phyloP scores from a whole-genome alignment of 2,113 vertebrate species.

The Vombatus ursinus region DNA sequence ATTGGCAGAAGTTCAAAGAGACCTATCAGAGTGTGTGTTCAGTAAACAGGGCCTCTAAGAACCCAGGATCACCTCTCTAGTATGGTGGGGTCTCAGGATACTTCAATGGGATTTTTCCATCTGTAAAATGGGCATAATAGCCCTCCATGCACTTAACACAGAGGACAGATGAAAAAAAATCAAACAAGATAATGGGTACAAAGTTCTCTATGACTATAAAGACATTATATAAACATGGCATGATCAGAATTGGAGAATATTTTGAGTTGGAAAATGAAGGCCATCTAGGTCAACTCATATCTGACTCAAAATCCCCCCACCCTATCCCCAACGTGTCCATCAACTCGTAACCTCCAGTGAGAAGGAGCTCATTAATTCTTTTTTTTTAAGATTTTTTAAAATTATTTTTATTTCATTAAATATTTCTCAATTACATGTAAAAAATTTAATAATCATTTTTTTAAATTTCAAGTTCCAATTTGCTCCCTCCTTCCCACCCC shows the following conservation, averaged over 20 bases:
- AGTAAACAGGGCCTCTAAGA: neutral
- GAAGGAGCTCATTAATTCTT: neutral
- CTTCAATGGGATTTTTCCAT: neutral
- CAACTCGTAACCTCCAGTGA: neutral
- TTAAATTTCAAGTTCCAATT: neutral
- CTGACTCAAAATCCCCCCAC: neutral
- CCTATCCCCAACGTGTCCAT: neutral
- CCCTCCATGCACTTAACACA: neutral
- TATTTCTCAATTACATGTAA: neutral
- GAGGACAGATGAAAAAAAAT: neutral
- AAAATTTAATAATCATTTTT: too few species aligned
- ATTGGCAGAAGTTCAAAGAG: too few species aligned
- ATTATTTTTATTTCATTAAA: neutral
- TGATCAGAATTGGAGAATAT: neutral
- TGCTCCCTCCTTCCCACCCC: neutral
- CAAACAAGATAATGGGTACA: neutral
- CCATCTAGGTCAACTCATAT: neutral
- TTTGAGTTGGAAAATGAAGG: neutral
- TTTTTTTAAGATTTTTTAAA: neutral
- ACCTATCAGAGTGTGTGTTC: neutral
- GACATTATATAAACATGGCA: neutral
- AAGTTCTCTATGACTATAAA: too few species aligned
- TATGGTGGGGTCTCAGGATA: neutral
- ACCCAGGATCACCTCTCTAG: neutral
- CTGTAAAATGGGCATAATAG: too few species aligned